Base-by-base conservation (phyloP, 2,888 invertebrate species). In the Galerucella calmariensis region DNA sequence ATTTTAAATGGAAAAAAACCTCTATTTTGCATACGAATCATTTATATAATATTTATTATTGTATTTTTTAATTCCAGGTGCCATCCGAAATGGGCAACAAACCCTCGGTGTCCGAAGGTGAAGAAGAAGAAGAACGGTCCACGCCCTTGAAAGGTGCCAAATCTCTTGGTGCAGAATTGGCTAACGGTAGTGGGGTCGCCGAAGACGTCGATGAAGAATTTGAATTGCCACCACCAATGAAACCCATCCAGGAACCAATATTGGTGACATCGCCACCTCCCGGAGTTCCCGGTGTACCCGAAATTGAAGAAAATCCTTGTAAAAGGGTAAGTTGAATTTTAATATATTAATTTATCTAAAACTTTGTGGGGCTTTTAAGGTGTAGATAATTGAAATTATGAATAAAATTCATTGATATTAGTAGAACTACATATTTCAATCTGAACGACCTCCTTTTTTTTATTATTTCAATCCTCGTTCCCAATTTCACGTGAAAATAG, bases 221-320 rank as follows among this genome's bases (percentile, higher is more conserved):
- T 14, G 97, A 97, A 88, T 89, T 97, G 81, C 98, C 97, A 69
- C 97, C 98, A 51, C 97, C 97, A 1, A 97, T 97, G 98, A 95
- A 96, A 85, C 96, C 96, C n/a, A 95, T 97, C 81, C 94, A 95
- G 86, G 96, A 94, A 90, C 79, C 87, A 4, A 86, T 87, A 69
- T 78, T 87, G 74, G 87, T 86, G 2, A 83, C 86, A 14, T 81
- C 86, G 51, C 84, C 85, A 12, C 85, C 86, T 5, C 88, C 84
- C 5, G 84, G 84, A 14, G 84, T 85, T 14, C 88, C 89, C 56
- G 88, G 88, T 79, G 89, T 89, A 78, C 86, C 87, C 0, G 85
- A 86, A 53, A 89, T 89, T 77, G 90, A 90, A 82, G 88, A 90
- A 83, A 89, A 89, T 82, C 90, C 91, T 75, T 89, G 90, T 80